Percentiles rank a stretch among this genome's conserved stretches.
Evolutionary conservation across 2,888 invertebrate species (phyloP).

Genomic region (Seira musarum): DNA sequence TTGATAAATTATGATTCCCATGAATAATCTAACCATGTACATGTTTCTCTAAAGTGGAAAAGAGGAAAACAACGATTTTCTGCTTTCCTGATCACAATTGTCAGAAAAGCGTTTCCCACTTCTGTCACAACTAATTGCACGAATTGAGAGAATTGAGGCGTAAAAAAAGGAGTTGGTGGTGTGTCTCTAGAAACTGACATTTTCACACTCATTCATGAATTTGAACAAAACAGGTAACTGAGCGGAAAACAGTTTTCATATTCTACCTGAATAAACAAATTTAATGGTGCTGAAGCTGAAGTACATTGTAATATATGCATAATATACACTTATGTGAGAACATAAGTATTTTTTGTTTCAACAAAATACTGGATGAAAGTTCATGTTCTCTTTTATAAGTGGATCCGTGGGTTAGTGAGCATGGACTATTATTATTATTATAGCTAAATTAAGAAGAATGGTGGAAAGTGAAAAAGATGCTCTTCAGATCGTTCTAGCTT

Average conservation of each 20-base stretch:
- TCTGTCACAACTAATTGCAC: constrained; percentile 18
- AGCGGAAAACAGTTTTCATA: neutral
- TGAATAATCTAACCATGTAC: no score
- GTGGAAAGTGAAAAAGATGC: neutral
- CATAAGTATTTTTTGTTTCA: no score
- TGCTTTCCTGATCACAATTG: neutral
- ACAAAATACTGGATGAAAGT: no score
- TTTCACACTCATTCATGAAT: neutral
- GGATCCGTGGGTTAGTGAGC: neutral
- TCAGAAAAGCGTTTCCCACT: neutral
- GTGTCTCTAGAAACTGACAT: constrained; percentile 13
- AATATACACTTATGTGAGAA: no score
- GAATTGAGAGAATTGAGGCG: neutral
- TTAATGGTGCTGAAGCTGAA: no score
- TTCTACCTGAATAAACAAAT: constrained; percentile 19
- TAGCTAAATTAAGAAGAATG: constrained; percentile 13
- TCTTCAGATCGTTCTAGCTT: neutral
- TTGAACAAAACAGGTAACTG: neutral
- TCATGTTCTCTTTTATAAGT: no score
- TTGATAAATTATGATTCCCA: no score
- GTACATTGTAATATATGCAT: no score
- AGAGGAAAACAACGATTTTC: neutral
- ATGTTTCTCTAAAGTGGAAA: neutral
- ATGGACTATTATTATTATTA: neutral
- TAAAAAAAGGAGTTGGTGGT: neutral